Evolutionary conservation across 2,113 vertebrate species (phyloP), one percentile per base, ranked within the genome.

Genomic region (Mixornis gularis): DNA sequence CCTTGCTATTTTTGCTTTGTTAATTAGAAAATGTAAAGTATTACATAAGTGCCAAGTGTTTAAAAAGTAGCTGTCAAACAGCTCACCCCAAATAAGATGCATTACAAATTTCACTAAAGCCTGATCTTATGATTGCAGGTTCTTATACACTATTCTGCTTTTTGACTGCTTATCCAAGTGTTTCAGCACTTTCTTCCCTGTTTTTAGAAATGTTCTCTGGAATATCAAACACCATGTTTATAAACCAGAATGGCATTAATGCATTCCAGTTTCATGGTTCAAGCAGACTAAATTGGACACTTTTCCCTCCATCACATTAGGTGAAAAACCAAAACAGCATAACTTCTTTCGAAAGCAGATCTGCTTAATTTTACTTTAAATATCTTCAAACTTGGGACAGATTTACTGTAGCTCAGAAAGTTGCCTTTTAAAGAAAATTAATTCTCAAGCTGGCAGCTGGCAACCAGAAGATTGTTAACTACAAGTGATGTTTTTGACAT

Each of bases 1-100:
- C 77, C 60, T 96, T 71, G 48, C 88, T 96, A 94, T 94, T 95
- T 94, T 71, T 93, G 93, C 43, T 95, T 87, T 95, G 88, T 51
- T 87, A 94, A 85, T 91, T 94, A 91, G 65, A 95, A 95, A 95
- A 95, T 53, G 40, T 92, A 88, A 88, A 84, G 58, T 88, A 80
- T 80, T 85, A 90, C 85, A 18, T 86, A 95, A 93, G 85, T 84
- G 83, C 72, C 90, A 93, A 95, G 38, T 25, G 21, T 80, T 88
- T 86, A 83, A 80, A 95, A 85, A 80, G 52, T 74, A 74, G 41
- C 77, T 93, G 88, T 55, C 79, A 93, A 88, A 71, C 29, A 59
- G 68, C 38, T 88, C 36, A 83, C 43, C 36, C 40, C 52, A 94
- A 92, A 58, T 64, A 90, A 71, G 56, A 90, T 44, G 29, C 32